Evolutionary conservation across 2,888 invertebrate genomes (phyloP), one percentile per base, ranked within the genome.

Genomic region (Morpho achilles): DNA sequence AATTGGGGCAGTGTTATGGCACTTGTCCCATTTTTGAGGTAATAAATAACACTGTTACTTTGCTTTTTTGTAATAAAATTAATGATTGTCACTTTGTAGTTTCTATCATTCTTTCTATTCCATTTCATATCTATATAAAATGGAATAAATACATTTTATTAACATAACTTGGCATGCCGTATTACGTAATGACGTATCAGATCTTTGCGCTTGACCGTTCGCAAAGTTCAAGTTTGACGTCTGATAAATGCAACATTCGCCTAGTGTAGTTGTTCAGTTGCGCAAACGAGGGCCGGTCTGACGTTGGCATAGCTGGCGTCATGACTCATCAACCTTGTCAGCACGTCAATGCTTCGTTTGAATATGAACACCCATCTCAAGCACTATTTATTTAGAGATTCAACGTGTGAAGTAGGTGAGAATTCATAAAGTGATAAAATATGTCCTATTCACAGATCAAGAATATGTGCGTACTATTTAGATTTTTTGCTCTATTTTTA

Each of bases 141-240:
- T 23, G 47, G 32, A 53, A 32, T 8, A 47, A 54, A 48, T 48
- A 54, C 48, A 48, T n/a, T 48, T 23, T 48, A 42, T 32, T 8
- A 42, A 54, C 10, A 10, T 41, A 48, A 48, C 48, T 47, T 23
- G 54, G 48, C 42, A 43, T 8, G 47, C 42, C 45, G 41, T 54
- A 23, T 54, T 54, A 48, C 54, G 54, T 54, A 54, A 54, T 23
- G n/a, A n/a, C 52, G 39, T 52, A 48, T 41, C 23, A 47, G 47
- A 41, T 70, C 74, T 73, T 75, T 80, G 79, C 74, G 77, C 84
- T 85, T 86, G 84, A 87, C 84, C 82, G 79, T 74, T 61, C 59
- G 63, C 65, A 56, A 71, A 77, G 84, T 86, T 86, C 85, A 87
- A 85, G 85, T 82, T 81, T 79, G 78, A 76, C 44, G 57, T 56